Percentiles rank a stretch among this genome's conserved stretches.
Conservation (phyloP, 1,140 invertebrate genomes). For the Drosophila sproati region DNA sequence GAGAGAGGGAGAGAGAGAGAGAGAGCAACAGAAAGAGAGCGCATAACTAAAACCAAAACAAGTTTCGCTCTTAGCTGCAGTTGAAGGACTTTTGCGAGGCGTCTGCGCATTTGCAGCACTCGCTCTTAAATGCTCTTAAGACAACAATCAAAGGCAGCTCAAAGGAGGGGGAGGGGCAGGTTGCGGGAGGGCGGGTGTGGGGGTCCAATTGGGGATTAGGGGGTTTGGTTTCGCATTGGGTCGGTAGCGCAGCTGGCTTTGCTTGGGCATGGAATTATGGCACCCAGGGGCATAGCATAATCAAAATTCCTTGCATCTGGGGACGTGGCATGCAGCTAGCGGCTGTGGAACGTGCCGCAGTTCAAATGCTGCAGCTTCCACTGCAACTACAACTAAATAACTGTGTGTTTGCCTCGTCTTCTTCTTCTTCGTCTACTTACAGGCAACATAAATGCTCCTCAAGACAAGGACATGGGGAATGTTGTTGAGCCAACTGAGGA, state of each 20-base stretch:
- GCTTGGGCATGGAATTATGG: conserved; percentile 84
- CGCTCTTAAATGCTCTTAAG: conserved; percentile 43
- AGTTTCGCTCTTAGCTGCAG: conserved; percentile 19
- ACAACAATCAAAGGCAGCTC: not conserved
- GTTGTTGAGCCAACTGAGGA: conserved; percentile 21
- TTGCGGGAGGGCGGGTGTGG: not conserved
- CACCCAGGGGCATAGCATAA: conserved; percentile 83
- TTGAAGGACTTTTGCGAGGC: not conserved
- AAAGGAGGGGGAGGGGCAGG: not conserved
- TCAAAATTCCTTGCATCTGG: conserved; percentile 84
- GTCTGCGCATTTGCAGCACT: not conserved
- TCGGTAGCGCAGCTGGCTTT: conserved; percentile 42
- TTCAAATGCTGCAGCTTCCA: conserved; percentile 21
- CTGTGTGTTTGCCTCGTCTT: conserved; percentile 12
- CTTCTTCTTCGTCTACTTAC: conserved; percentile 13
- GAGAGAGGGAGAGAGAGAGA: not conserved
- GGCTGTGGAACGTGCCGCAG: conserved; percentile 55
- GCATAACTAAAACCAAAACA: conserved; percentile 35
- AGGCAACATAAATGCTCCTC: conserved; percentile 28
- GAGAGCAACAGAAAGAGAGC: not conserved
- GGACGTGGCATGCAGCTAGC: conserved; percentile 58
- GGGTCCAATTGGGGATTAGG: no score
- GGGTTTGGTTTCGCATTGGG: not conserved
- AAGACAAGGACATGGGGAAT: conserved; percentile 4
- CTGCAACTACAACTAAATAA: conserved; percentile 38